Evolutionary conservation across 2,888 invertebrate species (phyloP), one percentile per base, ranked within the genome.

Genomic region (Megamerina dolium): DNA sequence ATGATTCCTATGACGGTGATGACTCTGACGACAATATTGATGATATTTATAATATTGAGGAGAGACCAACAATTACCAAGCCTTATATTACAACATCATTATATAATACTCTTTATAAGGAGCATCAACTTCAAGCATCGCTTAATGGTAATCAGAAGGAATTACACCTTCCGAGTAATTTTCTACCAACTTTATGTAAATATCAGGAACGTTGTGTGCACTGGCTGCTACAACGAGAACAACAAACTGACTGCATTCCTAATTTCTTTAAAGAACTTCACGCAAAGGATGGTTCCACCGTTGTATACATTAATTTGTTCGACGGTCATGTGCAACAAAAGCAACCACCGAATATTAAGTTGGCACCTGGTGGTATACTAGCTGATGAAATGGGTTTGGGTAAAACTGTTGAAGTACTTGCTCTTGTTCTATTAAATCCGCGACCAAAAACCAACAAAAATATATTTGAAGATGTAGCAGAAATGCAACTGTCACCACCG

Each of bases 301-400:
- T 46, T 6, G 49, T 62, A 1, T 53, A 56, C n/a, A 64, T 60
- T 34, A 64, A 64, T 51, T 56, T 66, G 37, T 64, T 63, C 49
- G 59, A 55, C 19, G 43, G 57, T 8, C 53, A 58, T 23, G 54
- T 68, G 12, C 51, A 55, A 26, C 21, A 51, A 2, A 33, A 23
- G 0, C 44, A 43, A 14, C 12, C 6, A 23, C 64, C 64, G 41
- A 77, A 76, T 2, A 30, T 63, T 3, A 52, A 63, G 3, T 51
- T 73, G 14, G 72, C 76, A 6, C 76, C 74, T 2, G 85, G 85
- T 12, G 86, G 86, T 2, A 84, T 87, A 49, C 69, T 87, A 35
- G 85, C 85, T 2, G 87, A 87, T 65, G 86, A 87, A 70, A 87
- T 87, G 86, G 87, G 87, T 1, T 70, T 87, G 18, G 87, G 87